Percentiles rank a stretch among this genome's conserved stretches.
phyloP scores from a whole-genome alignment of 2,888 invertebrate genomes.

The Osedax frankpressi region DNA sequence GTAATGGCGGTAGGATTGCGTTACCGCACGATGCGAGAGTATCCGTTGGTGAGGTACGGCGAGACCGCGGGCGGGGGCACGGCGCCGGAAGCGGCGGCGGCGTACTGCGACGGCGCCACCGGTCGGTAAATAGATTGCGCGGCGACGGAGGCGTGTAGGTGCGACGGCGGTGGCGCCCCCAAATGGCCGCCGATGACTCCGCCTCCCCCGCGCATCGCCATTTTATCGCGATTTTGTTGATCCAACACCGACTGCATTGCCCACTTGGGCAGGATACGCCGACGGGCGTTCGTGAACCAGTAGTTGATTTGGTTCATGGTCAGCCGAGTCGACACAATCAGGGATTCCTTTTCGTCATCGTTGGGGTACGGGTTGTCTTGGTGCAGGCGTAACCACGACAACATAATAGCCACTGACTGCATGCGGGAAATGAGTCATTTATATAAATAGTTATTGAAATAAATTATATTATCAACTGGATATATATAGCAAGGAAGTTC shows the following conservation, averaged over 20 bases:
- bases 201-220: background rate
- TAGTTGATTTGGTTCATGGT: slow-evolving; percentile 46
- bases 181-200: no score
- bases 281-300: slow-evolving; percentile 46
- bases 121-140: no score
- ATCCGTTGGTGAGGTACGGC: background rate
- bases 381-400: slow-evolving; percentile 44
- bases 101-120: no score
- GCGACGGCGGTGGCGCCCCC: no score
- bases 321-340: slow-evolving; percentile 43
- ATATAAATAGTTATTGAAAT: no score
- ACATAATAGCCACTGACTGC: slow-evolving; percentile 45
- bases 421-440: no score
- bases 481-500: no score
- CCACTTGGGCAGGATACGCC: slow-evolving; percentile 46
- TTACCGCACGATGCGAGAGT: background rate
- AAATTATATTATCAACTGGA: no score
- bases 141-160: no score
- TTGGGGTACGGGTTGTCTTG: slow-evolving; percentile 46
- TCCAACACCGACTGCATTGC: slow-evolving; percentile 28
- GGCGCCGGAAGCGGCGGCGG: background rate
- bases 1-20: no score
- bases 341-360: slow-evolving; percentile 45
- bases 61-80: background rate
- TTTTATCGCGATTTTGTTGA: background rate